phyloP scores from a whole-genome alignment of 2,113 vertebrate species.

The Tetraodon nigroviridis region DNA sequence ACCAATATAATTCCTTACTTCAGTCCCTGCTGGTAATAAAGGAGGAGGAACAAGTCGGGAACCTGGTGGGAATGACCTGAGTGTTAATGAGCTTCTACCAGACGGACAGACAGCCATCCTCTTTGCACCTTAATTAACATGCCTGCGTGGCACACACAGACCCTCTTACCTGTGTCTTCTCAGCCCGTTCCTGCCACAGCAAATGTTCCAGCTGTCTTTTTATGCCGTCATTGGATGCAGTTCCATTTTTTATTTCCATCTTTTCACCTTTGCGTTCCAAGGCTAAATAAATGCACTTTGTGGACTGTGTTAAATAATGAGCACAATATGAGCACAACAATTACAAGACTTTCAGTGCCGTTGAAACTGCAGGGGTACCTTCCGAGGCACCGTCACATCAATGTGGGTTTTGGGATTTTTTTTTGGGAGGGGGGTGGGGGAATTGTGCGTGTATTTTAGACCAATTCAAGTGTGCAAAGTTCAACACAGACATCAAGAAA shows the following conservation, averaged over 20 bases:
- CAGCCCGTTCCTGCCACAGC: constrained; percentile 48
- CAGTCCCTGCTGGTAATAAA: constrained; percentile 44
- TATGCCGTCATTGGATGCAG: constrained; percentile 27
- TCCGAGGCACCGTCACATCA: constrained; percentile 1
- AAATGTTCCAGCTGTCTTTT: constrained; percentile 54
- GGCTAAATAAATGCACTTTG: constrained; percentile 39
- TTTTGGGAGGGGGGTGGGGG: too few species aligned
- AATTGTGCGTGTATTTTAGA: too few species aligned
- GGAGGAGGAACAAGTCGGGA: constrained; percentile 63
- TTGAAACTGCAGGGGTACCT: too few species aligned
- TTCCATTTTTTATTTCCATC: constrained; percentile 37
- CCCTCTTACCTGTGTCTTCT: constrained; percentile 68
- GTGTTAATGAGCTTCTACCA: constrained; percentile 73
- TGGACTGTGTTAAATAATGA: constrained; percentile 46
- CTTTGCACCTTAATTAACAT: constrained; percentile 60
- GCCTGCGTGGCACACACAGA: constrained; percentile 39
- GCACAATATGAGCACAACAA: constrained; percentile 23
- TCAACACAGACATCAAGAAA: constrained; percentile 75
- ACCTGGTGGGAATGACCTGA: constrained; percentile 72
- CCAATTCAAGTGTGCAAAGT: constrained; percentile 78
- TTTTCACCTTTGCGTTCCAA: constrained; percentile 17
- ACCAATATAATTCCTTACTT: constrained; percentile 36
- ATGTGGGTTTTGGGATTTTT: constrained; percentile 62
- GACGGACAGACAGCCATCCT: constrained; percentile 41
- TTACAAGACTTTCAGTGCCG: constrained; percentile 40